Evolutionary conservation across 1,140 invertebrate genomes (phyloP), one percentile per base, ranked within the genome.

Genomic region (Procambarus clarkii): DNA sequence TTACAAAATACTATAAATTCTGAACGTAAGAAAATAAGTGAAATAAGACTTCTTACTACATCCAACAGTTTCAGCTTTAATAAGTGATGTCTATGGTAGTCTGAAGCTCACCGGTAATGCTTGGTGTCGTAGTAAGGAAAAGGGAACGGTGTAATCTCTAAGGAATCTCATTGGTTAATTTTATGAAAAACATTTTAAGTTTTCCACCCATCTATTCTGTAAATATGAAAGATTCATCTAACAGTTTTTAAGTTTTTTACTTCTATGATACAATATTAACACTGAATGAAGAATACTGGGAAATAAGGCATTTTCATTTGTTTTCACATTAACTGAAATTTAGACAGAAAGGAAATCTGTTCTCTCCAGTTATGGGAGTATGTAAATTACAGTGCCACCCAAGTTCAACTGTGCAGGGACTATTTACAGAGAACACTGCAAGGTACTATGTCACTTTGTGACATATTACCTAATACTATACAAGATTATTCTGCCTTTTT

Each of bases 361-460:
- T 69, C 64, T 69, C 18, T n/a, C 13, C 15, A 69, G 4, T 18
- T 69, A 21, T 18, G 21, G 64, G 50, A 54, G 50, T 54, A 34
- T 34, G 34, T 69, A 74, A 8, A 74, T 74, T 74, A 74, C 24
- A 9, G 5, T 74, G 69, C 24, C 11, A 34, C 7, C 69, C 69
- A 24, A 9, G 69, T 74, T n/a, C 2, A 74, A 74, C 24, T 5
- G n/a, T 34, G 21, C 69, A 74, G 69, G 3, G 34, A 74, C 69
- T 74, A 74, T 74, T 74, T 74, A 74, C 69, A 74, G 69, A 74
- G 69, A 74, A 74, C 21, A 34, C 34, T 34, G 34, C 24, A 74
- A 34, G 69, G 15, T 74, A 64, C 3, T 34, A 74, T 21, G n/a
- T 74, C 34, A 34, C 24, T 21, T 34, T 69, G 4, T 74, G 24